Base-by-base conservation (phyloP, 2,888 invertebrate species). In the Stratiomys singularior region DNA sequence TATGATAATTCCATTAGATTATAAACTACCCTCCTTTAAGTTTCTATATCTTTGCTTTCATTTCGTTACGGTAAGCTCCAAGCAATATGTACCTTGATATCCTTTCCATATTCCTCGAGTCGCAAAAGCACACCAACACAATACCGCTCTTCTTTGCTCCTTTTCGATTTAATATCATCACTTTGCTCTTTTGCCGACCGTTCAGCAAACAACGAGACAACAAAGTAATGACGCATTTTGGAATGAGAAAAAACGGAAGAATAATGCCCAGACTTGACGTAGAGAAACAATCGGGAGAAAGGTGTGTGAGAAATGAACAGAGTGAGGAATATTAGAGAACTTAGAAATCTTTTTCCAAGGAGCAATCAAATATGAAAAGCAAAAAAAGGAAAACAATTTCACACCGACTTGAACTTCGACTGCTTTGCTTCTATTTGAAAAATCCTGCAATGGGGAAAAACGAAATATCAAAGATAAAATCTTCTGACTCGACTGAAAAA, bases 1-100 rank as follows among this genome's bases (percentile, higher is more conserved):
- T 58, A 74, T 58, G 74, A 74, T 74, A 52, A 74, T 74, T 74
- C 27, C 74, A 74, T 74, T 74, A 69, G 69, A 69, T 69, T 69
- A 69, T 69, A 69, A 69, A 69, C 69, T 25, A 69, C 69, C 69
- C 69, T 47, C 46, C 69, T 5, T n/a, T 44, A 21, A n/a, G 18
- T 15, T 25, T 60, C n/a, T 25, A 5, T 25, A 60, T 60, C 60
- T 60, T 60, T 60, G 21, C 60, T 21, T 25, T 18, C 37, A 13
- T 63, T 63, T 9, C 63, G 13, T 11, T 63, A 63, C 15, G n/a
- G 63, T 63, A 25, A 63, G 63, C 28, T 37, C 7, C 3, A 37
- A 37, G 4, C 52, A 52, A 13, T 52, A 52, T n/a, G 44, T 69
- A 69, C 69, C 69, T 69, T 46, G 30, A 69, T 25, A 47, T 69